Base-by-base conservation (phyloP, 2,113 vertebrate genomes). In the Chloropsis cyanopogon region DNA sequence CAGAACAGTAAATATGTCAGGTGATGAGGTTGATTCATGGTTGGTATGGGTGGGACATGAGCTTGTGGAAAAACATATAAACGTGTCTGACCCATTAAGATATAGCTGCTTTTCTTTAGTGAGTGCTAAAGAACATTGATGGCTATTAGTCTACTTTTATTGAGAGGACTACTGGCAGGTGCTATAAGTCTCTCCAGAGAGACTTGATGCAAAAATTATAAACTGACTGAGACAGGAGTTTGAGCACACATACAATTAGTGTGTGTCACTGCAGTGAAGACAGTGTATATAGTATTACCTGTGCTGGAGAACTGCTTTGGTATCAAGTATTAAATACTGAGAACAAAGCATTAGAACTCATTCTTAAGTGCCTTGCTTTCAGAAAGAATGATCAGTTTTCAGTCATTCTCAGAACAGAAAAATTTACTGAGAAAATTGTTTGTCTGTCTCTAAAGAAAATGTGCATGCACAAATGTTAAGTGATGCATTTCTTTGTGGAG, bases 191-290 rank as follows among this genome's bases (percentile, higher is more conserved):
- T 95, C 82, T 66, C 63, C 54, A 57, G 87, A 88, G 78, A 93
- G 35, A 31, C 33, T 66, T 80, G 54, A 54, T 88, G 63, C 47
- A 88, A 70, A 95, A 91, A 80, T 73, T 60, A 83, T 93, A 91
- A 92, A 92, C 57, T 93, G 78, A n/a, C 88, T 91, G 79, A 89
- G 69, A 56, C 41, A 85, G 82, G 17, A 83, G 47, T 82, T 71
- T 66, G 75, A 86, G 71, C 76, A 63, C 85, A 88, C 35, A 42
- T 37, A 47, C 42, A 47, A 77, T 94, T 93, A 82, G 28, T 82
- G 47, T 44, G 41, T 93, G 76, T 50, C 69, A 70, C 16, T 66
- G 50, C 20, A 80, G 44, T 61, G 59, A 79, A 77, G 63, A 52
- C 20, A 52, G 23, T 29, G 29, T 52, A 28, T 63, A 39, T 76